Base-by-base conservation (phyloP, 2,888 invertebrate genomes). In the Poecilobothrus nobilitatus region DNA sequence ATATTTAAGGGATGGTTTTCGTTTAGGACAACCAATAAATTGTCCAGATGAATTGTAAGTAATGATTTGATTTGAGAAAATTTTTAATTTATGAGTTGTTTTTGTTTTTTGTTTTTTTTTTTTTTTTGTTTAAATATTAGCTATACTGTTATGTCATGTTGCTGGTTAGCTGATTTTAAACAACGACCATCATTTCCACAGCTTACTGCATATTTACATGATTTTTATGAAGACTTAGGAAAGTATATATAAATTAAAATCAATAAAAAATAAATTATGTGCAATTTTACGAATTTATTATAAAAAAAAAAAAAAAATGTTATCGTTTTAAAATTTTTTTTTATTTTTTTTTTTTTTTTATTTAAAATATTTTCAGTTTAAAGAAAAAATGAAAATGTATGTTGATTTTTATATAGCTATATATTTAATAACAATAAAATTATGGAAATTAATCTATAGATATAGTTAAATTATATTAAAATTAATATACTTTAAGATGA, bases 1-100 rank as follows among this genome's bases (percentile, higher is more conserved):
- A 7, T 93, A 94, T 79, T 84, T 97, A 70, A 86, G 91, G 74
- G 92, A 94, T 76, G 95, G 95, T 1, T 95, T 94, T 81, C 85
- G 97, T 81, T 87, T 96, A 76, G 90, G 92, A 67, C 95, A 95
- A 78, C 96, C 96, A 20, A 89, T 92, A 70, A 94, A 95, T 82
- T 97, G 96, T 79, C 96, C 96, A 0, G 95, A 96, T 84, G 94
- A 96, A 84, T 80, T 96, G 90, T 94, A 83, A 89, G 91, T 86
- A 68, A 10, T 10, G 1, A 37, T 37, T 10, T 7, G 9, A 8
- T 37, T 4, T 64, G 4, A 4, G 15, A 68, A 67, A 53, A 70
- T 68, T 68, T 9, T 65, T 12, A 5, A 33, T 7, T n/a, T n/a
- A 65, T 15, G 22, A 33, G 8, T 64, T 64, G 8, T 5, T 12